phyloP scores from a whole-genome alignment of 35 echinoderm and acorn worm genomes.

The Strongylocentrotus purpuratus region DNA sequence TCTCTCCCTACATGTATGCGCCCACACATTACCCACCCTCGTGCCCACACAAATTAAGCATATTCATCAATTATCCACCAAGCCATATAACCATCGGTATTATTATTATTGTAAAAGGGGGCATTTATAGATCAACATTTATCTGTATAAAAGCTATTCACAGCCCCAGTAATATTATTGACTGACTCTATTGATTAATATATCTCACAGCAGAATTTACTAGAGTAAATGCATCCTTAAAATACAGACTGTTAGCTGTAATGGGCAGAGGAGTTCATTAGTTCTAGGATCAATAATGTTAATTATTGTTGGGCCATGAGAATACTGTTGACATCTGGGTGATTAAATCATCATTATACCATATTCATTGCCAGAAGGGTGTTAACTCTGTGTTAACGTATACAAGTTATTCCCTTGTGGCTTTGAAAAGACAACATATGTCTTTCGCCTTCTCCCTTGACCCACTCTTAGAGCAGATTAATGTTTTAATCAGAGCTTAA shows the following conservation, averaged over 20 bases:
- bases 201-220: not conserved
- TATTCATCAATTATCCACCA: not conserved
- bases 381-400: too few relatives aligned
- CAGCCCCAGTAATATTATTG: not conserved
- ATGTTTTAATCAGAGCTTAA: not conserved
- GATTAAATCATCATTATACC: constrained; percentile 5
- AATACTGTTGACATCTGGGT: not conserved
- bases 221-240: not conserved
- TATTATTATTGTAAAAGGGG: not conserved
- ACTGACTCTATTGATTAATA: not conserved
- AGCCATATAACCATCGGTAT: not conserved
- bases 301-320: not conserved
- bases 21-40: not conserved
- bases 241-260: not conserved
- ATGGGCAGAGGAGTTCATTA: not conserved
- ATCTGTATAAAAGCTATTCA: not conserved
- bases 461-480: not conserved
- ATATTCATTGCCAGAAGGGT: not conserved
- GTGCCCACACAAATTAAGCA: not conserved
- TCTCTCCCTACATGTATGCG: not conserved
- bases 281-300: not conserved
- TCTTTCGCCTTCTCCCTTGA: not conserved
- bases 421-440: not conserved
- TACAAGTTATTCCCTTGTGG: too few relatives aligned
- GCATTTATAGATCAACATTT: not conserved